phyloP scores from a whole-genome alignment of 2,888 invertebrate genomes.

The Erpobdella octoculata region DNA sequence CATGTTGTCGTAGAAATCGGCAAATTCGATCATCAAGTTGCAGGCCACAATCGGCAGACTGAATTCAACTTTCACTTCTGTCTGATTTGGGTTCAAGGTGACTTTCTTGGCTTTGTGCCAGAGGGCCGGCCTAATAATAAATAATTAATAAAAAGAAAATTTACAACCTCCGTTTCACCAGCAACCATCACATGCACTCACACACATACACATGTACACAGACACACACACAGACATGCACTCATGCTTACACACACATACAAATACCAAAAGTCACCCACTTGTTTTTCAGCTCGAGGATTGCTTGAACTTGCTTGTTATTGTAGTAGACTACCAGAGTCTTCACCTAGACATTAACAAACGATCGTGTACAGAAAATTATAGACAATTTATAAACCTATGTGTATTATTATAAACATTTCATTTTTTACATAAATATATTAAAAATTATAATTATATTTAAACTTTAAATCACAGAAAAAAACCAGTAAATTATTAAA shows the following conservation, averaged over 20 bases:
- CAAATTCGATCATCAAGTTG: constrained; percentile 95
- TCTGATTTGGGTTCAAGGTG: constrained; percentile 78
- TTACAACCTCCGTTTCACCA: not conserved
- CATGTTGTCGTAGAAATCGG: constrained; percentile 86
- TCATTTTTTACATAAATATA: too few species aligned
- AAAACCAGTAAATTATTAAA: not conserved
- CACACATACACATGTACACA: too few species aligned
- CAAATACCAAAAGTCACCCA: constrained; percentile 36
- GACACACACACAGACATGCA: not conserved
- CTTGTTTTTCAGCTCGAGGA: constrained; percentile 91
- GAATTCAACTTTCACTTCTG: constrained; percentile 91
- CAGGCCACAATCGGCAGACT: constrained; percentile 92
- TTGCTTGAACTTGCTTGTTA: constrained; percentile 83
- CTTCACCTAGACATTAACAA: constrained; percentile 56
- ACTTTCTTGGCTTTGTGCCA: constrained; percentile 96
- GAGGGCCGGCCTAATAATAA: constrained; percentile 55
- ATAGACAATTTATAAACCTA: too few species aligned
- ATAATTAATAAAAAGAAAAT: not conserved
- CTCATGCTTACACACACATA: not conserved
- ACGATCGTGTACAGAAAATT: not conserved
- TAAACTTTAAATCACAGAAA: too few species aligned
- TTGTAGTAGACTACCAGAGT: constrained; percentile 93
- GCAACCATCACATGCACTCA: not conserved
- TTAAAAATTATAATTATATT: too few species aligned
- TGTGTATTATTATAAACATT: too few species aligned